Base-by-base conservation (phyloP, 1,140 invertebrate species). In the Tigriopus japonicus region DNA sequence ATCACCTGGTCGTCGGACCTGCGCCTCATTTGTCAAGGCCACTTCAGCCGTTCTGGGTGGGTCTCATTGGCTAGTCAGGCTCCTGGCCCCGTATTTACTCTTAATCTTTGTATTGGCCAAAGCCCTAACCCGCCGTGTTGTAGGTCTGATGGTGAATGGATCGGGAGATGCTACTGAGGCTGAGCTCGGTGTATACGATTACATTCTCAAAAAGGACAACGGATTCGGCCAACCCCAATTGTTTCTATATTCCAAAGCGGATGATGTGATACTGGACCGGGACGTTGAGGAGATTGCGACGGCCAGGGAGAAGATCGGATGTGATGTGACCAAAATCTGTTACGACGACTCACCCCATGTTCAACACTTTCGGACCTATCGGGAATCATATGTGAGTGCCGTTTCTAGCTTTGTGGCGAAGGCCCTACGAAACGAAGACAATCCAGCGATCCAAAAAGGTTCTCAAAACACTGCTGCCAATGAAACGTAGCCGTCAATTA, bases 191-290 rank as follows among this genome's bases (percentile, higher is more conserved):
- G 60, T 69, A 41, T 63, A 68, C 0, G 67, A 63, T 62, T 71
- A 24, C 61, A 61, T 28, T 65, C 59, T 54, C 64, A 66, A 79
- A 41, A 69, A 68, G 54, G 70, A 73, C 59, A 73, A 77, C 66
- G 66, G 70, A 42, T 69, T 71, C 54, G 68, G 72, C 42, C 81
- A 77, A 74, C 80, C 84, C 23, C 83, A 85, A 68, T 68, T 85
- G 43, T 86, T 84, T 68, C 72, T 86, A 14, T 87, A 83, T 66
- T 86, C 83, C 0, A 81, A 80, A 65, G 74, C 75, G 3, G 84
- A 87, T 67, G 72, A 77, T 24, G 66, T 84, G 65, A 77, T 78
- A 65, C 42, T 62, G 59, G 70, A 68, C 41, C 55, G 78, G 72
- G 79, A 81, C 68, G 72, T 81, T 23, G 79, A 81, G 65, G 74